phyloP scores from a whole-genome alignment of 2,888 invertebrate species.

The Drosophila nigricruria region DNA sequence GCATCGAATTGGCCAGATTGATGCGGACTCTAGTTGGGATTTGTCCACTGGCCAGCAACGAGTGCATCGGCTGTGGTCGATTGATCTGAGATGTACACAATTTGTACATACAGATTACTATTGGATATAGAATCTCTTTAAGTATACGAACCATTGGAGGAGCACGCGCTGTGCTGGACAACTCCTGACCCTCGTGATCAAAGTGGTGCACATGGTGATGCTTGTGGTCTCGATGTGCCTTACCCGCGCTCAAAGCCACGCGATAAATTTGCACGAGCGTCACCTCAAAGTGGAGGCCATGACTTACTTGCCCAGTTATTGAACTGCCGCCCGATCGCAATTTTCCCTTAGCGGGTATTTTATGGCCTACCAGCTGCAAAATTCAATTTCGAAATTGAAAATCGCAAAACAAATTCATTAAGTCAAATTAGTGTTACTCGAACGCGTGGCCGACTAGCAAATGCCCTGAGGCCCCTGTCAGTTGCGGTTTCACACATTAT shows the following conservation, averaged over 20 bases:
- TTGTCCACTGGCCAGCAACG: slow-evolving; percentile 88
- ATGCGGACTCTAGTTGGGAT: slow-evolving; percentile 87
- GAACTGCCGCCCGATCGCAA: slow-evolving; percentile 89
- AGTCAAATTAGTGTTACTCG: neutral
- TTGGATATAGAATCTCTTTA: neutral
- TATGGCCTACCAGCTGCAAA: slow-evolving; percentile 90
- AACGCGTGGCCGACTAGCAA: neutral
- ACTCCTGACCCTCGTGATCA: slow-evolving; percentile 90
- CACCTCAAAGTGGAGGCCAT: slow-evolving; percentile 87
- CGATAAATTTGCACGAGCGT: slow-evolving; percentile 93
- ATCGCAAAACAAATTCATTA: neutral
- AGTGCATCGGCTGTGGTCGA: slow-evolving; percentile 86
- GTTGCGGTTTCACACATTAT: neutral
- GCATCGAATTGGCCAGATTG: slow-evolving; percentile 85
- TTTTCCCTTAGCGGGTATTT: slow-evolving; percentile 91
- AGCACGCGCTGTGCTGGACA: slow-evolving; percentile 87
- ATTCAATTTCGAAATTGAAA: neutral
- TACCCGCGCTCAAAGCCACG: slow-evolving; percentile 93
- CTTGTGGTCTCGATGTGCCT: slow-evolving; percentile 94
- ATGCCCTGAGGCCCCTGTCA: neutral
- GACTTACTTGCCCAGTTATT: slow-evolving; percentile 81
- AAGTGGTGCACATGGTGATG: slow-evolving; percentile 94
- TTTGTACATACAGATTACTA: neutral
- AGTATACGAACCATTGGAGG: slow-evolving; percentile 83
- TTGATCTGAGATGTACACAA: slow-evolving; percentile 80